Evolutionary conservation across 2,113 vertebrate species (phyloP).

Genomic region (Nycticryphes semicollaris): DNA sequence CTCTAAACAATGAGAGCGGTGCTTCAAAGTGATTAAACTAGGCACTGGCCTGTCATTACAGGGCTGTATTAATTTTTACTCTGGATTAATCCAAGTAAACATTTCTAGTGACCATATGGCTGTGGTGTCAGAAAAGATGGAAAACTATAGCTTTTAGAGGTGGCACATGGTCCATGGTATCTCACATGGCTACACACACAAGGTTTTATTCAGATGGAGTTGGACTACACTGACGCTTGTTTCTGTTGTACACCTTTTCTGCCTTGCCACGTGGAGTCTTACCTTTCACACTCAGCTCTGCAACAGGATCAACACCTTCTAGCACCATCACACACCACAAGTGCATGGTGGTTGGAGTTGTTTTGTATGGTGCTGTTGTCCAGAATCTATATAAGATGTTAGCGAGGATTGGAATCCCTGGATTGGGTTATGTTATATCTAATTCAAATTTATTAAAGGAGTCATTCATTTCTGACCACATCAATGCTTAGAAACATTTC

Average conservation of each 20-base stretch:
- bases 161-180: background rate
- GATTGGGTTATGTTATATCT: background rate
- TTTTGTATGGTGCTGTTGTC: background rate
- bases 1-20: background rate
- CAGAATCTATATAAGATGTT: background rate
- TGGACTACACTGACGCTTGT: background rate
- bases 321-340: background rate
- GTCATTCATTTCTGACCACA: background rate
- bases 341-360: background rate
- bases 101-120: background rate
- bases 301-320: background rate
- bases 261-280: fast-evolving
- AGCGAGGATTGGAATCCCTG: background rate
- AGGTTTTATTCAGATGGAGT: background rate
- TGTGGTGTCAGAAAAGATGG: background rate
- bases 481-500: background rate
- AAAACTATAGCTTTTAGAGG: background rate
- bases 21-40: background rate
- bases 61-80: background rate
- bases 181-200: background rate
- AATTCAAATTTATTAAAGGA: background rate
- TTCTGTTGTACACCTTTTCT: background rate
- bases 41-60: background rate
- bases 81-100: background rate
- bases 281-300: background rate